phyloP scores from a whole-genome alignment of 2,797 vertebrate genomes.

The Malurus splendens region DNA sequence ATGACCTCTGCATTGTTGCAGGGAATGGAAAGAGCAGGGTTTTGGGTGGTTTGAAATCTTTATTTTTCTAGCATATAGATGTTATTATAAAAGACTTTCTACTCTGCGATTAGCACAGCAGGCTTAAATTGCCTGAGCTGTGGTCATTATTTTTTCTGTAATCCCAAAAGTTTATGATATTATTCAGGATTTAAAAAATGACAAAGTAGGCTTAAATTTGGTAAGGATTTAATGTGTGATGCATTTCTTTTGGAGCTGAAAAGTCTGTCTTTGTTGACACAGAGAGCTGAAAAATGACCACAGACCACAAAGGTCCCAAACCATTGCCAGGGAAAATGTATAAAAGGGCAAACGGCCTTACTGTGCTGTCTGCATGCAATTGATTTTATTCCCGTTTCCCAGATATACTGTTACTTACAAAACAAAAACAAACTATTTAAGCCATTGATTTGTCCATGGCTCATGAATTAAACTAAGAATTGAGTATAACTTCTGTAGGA shows the following conservation, averaged over 20 bases:
- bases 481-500: not conserved
- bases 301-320: slow-evolving; percentile 38
- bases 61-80: slow-evolving; percentile 63
- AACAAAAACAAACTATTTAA: not conserved
- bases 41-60: slow-evolving; percentile 45
- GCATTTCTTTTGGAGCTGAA: slow-evolving; percentile 47
- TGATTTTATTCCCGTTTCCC: slow-evolving; percentile 50
- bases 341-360: slow-evolving; percentile 51
- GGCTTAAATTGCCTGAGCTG: slow-evolving; percentile 67
- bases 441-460: not conserved
- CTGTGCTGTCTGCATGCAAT: slow-evolving; percentile 37
- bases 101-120: slow-evolving; percentile 63
- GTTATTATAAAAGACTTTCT: slow-evolving; percentile 64
- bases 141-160: slow-evolving; percentile 68
- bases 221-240: slow-evolving; percentile 53
- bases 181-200: slow-evolving; percentile 29
- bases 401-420: slow-evolving; percentile 46
- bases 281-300: slow-evolving; percentile 58
- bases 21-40: slow-evolving; percentile 14
- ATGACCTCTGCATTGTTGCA: not conserved
- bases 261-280: slow-evolving; percentile 56
- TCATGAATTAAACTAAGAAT: slow-evolving; percentile 35
- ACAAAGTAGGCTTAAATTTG: slow-evolving; percentile 35
- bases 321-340: slow-evolving; percentile 47
- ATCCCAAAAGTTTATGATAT: slow-evolving; percentile 58